Conservation (phyloP, 2,113 vertebrate genomes). For the Rissa tridactyla region DNA sequence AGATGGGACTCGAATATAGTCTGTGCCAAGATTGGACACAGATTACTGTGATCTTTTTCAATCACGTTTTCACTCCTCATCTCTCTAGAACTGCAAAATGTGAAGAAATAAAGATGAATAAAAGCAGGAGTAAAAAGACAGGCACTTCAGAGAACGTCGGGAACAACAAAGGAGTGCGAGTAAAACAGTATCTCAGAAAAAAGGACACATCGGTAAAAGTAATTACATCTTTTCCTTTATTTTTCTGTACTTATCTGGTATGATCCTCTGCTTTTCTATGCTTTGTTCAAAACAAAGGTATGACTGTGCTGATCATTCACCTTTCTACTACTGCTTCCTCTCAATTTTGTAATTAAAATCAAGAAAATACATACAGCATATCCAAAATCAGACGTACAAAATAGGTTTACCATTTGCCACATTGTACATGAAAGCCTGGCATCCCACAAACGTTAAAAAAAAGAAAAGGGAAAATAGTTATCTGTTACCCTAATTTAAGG, state of each 20-base stretch:
- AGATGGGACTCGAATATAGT: neutral
- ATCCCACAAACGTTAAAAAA: neutral
- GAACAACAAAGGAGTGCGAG: neutral
- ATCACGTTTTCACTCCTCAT: neutral
- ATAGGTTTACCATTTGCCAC: neutral
- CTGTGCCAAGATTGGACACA: neutral
- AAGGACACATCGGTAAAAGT: neutral
- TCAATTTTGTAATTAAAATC: neutral
- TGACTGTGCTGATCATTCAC: neutral
- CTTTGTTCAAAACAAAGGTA: constrained; percentile 1
- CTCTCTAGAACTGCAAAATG: neutral
- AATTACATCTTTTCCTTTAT: neutral
- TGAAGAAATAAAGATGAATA: neutral
- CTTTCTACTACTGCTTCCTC: neutral
- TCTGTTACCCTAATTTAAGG: constrained; percentile 23
- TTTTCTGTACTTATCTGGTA: neutral
- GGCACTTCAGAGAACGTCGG: neutral
- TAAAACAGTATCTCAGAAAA: neutral
- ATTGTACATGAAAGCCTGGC: neutral
- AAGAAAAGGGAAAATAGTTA: neutral
- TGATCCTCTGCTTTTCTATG: neutral
- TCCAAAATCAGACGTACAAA: neutral
- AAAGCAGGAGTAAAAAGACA: neutral
- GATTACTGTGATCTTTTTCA: neutral
- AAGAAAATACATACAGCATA: neutral